phyloP scores from a whole-genome alignment of 2,888 invertebrate genomes.

The Molanna angustata region DNA sequence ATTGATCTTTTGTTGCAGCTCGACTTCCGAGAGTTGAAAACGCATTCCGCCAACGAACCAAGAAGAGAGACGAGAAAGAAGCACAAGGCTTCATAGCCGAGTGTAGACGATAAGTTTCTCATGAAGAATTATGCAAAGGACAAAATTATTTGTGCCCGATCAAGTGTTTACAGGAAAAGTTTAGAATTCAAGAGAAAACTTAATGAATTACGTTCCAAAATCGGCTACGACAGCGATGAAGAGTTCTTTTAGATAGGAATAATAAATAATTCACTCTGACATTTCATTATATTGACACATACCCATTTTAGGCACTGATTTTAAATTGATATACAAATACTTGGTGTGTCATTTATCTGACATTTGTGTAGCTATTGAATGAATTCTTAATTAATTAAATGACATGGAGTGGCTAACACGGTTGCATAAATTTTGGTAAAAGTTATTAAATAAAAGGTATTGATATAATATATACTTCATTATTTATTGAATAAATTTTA shows the following conservation, averaged over 20 bases:
- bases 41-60: conserved; percentile 56
- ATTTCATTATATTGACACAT: too few relatives aligned
- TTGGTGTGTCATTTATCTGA: too few relatives aligned
- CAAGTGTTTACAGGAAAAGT: conserved; percentile 24
- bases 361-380: too few relatives aligned
- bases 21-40: conserved; percentile 68
- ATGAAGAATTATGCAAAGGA: conserved; percentile 11
- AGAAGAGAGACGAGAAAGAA: conserved; percentile 64
- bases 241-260: conserved; percentile 5
- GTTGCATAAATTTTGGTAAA: too few relatives aligned
- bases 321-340: neutral
- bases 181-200: conserved; percentile 26
- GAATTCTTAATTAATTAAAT: too few relatives aligned
- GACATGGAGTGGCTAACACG: too few relatives aligned
- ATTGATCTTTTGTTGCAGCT: conserved; percentile 53
- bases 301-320: neutral
- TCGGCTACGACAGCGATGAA: conserved; percentile 9
- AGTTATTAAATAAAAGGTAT: too few relatives aligned
- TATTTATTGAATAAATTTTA: too few relatives aligned
- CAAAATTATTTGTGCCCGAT: conserved; percentile 20
- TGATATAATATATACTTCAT: too few relatives aligned
- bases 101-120: conserved; percentile 29
- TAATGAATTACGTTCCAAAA: conserved; percentile 18
- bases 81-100: conserved; percentile 66
- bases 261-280: too few relatives aligned